These are phyloP conservation scores for Sericinus montela DNA, from an alignment of 2,888 invertebrate species.

Conservation along the genomic window DNA sequence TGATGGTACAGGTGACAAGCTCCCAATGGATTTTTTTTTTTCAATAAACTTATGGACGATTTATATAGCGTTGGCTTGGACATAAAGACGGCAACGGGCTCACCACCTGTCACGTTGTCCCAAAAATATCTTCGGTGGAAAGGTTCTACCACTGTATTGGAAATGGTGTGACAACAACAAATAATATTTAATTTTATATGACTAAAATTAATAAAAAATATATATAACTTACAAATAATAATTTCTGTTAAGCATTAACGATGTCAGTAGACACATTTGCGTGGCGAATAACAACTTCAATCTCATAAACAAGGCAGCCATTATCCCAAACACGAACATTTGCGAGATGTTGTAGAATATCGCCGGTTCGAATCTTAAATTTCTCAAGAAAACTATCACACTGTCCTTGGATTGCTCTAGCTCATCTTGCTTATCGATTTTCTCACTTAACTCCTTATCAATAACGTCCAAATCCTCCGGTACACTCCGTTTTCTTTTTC, in stretches of 20 bases:
- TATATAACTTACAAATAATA: conserved; percentile 64
- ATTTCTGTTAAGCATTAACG: conserved; percentile 81
- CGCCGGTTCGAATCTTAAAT: conserved; percentile 70
- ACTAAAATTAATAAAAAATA: too few relatives aligned
- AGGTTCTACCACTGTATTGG: too few relatives aligned
- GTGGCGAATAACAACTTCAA: conserved; percentile 88
- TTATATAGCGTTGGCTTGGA: too few relatives aligned
- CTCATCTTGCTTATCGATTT: conserved; percentile 28
- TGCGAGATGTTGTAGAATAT: conserved; percentile 86
- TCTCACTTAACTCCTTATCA: conserved; percentile 32
- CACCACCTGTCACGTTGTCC: too few relatives aligned
- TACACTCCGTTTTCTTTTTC: conserved; percentile 24
- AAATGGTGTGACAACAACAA: too few relatives aligned
- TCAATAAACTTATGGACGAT: too few relatives aligned
- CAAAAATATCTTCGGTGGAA: too few relatives aligned
- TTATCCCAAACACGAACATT: conserved; percentile 82
- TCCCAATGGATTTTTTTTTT: too few relatives aligned
- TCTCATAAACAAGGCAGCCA: conserved; percentile 89
- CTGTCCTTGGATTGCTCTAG: conserved; percentile 23
- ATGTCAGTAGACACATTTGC: conserved; percentile 86
- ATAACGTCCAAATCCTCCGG: conserved; percentile 37
- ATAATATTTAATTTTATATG: too few relatives aligned
- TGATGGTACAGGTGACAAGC: too few relatives aligned
- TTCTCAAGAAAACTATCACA: conserved; percentile 42
- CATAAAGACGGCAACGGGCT: too few relatives aligned